Evolutionary conservation across 2,888 invertebrate genomes (phyloP).

Genomic region (Agonopterix subpropinquella): DNA sequence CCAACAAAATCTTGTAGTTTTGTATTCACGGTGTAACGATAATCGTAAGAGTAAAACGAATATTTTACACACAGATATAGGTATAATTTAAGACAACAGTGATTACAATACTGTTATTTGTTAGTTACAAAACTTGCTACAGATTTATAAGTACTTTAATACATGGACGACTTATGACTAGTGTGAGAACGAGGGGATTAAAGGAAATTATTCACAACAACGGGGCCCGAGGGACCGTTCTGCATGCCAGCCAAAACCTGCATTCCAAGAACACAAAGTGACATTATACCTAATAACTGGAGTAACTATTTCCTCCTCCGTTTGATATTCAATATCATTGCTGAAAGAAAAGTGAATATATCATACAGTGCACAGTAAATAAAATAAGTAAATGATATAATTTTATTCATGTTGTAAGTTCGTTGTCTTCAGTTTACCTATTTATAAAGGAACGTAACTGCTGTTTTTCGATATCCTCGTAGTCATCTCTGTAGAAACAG

Average conservation of each 20-base stretch:
- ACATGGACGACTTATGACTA: background rate
- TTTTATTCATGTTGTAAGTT: background rate
- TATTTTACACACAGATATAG: too few relatives aligned
- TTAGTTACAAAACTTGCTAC: conserved; percentile 2
- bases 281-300: conserved; percentile 59
- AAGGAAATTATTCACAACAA: conserved; percentile 9
- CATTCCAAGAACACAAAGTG: conserved; percentile 33
- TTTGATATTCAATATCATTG: conserved; percentile 56
- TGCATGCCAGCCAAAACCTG: conserved; percentile 16
- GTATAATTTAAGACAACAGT: too few relatives aligned
- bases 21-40: too few relatives aligned
- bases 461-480: conserved; percentile 38
- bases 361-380: conserved; percentile 35
- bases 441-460: conserved; percentile 30
- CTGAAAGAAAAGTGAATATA: conserved; percentile 57
- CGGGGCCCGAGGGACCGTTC: background rate
- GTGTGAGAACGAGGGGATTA: background rate
- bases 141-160: background rate
- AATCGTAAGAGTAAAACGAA: too few relatives aligned
- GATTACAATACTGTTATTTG: background rate
- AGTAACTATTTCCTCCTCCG: conserved; percentile 41
- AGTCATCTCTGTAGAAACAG: conserved; percentile 46
- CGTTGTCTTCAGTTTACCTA: conserved; percentile 42
- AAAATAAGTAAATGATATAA: conserved; percentile 8
- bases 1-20: too few relatives aligned